Evolutionary conservation across 1,140 invertebrate genomes (phyloP).

Genomic region (Holotrichia oblita): DNA sequence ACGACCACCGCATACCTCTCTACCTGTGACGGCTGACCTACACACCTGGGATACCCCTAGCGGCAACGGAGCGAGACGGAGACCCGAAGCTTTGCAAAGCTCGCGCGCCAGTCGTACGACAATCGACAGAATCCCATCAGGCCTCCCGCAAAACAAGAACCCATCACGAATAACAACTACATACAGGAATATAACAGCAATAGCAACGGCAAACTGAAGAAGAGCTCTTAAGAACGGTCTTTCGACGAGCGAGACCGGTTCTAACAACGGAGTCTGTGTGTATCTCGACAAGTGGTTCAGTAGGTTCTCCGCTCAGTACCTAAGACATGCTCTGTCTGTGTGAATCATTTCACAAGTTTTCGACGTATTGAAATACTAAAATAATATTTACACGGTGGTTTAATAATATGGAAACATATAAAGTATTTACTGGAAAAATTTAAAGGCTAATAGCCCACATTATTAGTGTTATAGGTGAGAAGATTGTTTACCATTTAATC

Average conservation of each 20-base stretch:
- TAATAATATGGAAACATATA: too few species aligned
- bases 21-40: slow-evolving; percentile 24
- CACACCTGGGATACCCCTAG: slow-evolving; percentile 12
- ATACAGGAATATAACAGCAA: background rate
- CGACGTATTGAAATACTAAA: too few species aligned
- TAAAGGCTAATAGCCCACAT: too few species aligned
- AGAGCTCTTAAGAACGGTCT: background rate
- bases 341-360: too few species aligned
- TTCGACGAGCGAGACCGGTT: background rate
- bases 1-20: slow-evolving; percentile 5
- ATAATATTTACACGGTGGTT: too few species aligned
- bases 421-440: too few species aligned
- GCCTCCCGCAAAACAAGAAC: background rate
- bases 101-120: slow-evolving; percentile 5
- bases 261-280: background rate
- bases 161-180: too few species aligned
- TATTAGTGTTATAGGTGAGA: too few species aligned
- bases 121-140: background rate
- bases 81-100: background rate
- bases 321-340: background rate
- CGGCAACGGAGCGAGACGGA: background rate
- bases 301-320: background rate
- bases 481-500: too few species aligned
- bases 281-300: slow-evolving; percentile 30
- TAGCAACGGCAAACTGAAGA: background rate